These are phyloP conservation scores for Egretta garzetta DNA, from an alignment of 2,113 vertebrate species.

Conservation along the genomic window DNA sequence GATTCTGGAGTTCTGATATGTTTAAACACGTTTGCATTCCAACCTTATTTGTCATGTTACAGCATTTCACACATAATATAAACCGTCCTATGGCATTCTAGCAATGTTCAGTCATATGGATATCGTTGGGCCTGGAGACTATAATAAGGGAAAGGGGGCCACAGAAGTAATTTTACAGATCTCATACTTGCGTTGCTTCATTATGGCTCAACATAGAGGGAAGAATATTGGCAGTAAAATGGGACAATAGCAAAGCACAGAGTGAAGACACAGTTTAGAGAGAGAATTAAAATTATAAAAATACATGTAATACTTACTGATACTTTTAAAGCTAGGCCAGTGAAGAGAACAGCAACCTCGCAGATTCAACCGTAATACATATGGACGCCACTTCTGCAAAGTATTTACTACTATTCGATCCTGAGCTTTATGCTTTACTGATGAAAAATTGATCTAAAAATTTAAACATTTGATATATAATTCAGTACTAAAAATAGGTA, in stretches of 20 bases:
- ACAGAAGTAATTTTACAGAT: neutral
- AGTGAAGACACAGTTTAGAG: neutral
- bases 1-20: neutral
- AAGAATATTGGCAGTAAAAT: neutral
- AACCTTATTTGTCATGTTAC: neutral
- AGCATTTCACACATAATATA: neutral
- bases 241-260: neutral
- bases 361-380: slow-evolving; percentile 58
- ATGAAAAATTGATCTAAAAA: slow-evolving; percentile 76
- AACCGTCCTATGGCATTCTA: neutral
- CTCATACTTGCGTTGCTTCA: neutral
- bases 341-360: slow-evolving; percentile 43
- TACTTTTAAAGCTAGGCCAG: slow-evolving; percentile 55
- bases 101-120: neutral
- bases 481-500: neutral
- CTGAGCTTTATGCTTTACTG: slow-evolving; percentile 36
- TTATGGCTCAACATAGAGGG: neutral
- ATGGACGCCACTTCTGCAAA: slow-evolving; percentile 61
- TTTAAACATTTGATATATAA: neutral
- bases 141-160: neutral
- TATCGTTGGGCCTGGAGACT: neutral
- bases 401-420: slow-evolving; percentile 45
- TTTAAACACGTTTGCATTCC: neutral
- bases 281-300: neutral
- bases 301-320: slow-evolving; percentile 51